phyloP scores from a whole-genome alignment of 2,797 vertebrate species.

The Artibeus lituratus region DNA sequence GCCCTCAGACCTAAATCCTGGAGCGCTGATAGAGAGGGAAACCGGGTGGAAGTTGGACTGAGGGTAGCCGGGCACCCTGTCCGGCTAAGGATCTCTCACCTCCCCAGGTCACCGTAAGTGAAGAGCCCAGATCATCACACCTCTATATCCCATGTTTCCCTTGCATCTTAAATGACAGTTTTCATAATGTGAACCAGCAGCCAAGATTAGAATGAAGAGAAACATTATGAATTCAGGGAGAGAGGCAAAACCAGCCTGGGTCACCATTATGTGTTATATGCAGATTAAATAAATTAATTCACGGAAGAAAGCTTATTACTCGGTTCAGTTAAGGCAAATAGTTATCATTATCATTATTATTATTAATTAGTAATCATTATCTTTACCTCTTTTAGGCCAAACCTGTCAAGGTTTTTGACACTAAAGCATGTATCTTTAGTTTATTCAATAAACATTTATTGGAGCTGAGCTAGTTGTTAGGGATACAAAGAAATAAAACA shows the following conservation, averaged over 20 bases:
- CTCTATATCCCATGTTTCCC: not conserved
- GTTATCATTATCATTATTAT: not conserved
- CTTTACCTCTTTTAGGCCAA: slow-evolving; percentile 8
- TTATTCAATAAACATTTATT: slow-evolving; percentile 23
- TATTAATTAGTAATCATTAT: not conserved
- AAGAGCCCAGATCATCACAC: not conserved
- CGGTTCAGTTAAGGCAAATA: not conserved
- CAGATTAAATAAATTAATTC: not conserved
- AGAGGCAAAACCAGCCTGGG: not conserved
- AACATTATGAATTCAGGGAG: not conserved
- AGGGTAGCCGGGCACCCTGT: not conserved
- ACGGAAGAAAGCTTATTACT: not conserved
- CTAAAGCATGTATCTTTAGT: not conserved
- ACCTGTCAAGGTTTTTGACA: not conserved
- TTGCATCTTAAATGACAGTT: not conserved
- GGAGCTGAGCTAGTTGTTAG: not conserved
- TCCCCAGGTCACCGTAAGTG: not conserved
- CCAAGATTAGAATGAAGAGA: not conserved
- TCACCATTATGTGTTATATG: not conserved
- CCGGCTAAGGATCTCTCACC: not conserved
- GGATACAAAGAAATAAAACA: slow-evolving; percentile 19
- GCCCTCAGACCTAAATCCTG: not conserved
- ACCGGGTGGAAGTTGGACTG: not conserved
- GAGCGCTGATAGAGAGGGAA: not conserved
- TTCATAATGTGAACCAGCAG: not conserved